A percentile compares a stretch with the other conserved stretches of the same genome.
phyloP scores from a whole-genome alignment of 2,113 vertebrate species.

The Bubo bubo region DNA sequence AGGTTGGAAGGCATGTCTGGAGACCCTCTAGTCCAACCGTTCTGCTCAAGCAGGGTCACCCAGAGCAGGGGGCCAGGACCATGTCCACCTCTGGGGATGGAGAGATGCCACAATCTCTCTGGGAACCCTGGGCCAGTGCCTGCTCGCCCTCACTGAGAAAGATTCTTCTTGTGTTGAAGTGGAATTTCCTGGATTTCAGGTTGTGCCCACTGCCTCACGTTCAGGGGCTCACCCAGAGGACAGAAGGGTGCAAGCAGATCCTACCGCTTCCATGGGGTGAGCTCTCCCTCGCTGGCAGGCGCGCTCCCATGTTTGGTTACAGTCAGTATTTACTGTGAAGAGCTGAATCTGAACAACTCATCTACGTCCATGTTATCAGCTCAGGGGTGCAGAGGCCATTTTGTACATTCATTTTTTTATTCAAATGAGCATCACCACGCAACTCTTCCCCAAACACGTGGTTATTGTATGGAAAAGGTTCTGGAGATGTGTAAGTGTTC shows the following conservation, averaged over 20 bases:
- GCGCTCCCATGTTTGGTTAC: constrained; percentile 9
- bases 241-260: not conserved
- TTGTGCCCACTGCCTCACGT: not conserved
- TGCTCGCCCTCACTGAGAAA: not conserved
- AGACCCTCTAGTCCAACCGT: not conserved
- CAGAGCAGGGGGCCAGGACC: not conserved
- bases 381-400: not conserved
- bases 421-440: not conserved
- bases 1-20: not conserved
- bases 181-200: not conserved
- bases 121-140: not conserved
- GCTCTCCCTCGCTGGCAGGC: constrained; percentile 7
- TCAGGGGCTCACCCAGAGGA: not conserved
- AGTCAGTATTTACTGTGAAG: not conserved
- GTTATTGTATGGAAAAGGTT: not conserved
- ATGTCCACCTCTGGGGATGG: not conserved
- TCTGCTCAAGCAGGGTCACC: not conserved
- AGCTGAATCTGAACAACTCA: constrained; percentile 46
- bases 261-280: not conserved
- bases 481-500: not conserved
- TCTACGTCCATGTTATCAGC: not conserved
- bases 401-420: not conserved
- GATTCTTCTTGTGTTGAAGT: not conserved
- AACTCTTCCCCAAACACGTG: not conserved
- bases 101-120: not conserved